Evolutionary conservation across 2,888 invertebrate genomes (phyloP).

Genomic region (Cephus spinipes): DNA sequence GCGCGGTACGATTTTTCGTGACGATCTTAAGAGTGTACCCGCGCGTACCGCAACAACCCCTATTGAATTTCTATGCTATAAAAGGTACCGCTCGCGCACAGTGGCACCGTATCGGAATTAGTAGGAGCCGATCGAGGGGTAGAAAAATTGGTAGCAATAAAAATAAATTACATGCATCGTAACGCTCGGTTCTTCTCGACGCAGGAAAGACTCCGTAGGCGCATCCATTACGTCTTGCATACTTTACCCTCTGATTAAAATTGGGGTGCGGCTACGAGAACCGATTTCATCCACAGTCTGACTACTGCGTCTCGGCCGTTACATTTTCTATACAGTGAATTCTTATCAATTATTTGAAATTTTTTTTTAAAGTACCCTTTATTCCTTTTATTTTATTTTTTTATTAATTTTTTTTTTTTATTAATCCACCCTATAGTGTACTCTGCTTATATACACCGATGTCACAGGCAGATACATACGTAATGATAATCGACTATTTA

Average conservation of each 20-base stretch:
- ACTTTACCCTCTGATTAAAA: constrained; percentile 66
- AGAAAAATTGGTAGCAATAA: constrained; percentile 66
- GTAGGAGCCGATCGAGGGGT: constrained; percentile 63
- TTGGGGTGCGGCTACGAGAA: constrained; percentile 58
- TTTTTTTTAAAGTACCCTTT: not conserved
- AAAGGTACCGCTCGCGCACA: not conserved
- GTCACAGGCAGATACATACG: not conserved
- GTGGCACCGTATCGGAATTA: constrained; percentile 52
- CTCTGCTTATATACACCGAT: not conserved
- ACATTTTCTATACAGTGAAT: not conserved
- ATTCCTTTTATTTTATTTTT: not conserved
- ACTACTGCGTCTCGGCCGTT: not conserved
- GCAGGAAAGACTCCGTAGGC: constrained; percentile 44
- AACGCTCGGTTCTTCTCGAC: constrained; percentile 57
- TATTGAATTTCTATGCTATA: not conserved
- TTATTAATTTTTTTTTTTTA: not conserved
- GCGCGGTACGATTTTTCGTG: not conserved
- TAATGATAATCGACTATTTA: not conserved
- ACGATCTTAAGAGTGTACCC: not conserved
- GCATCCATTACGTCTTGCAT: constrained; percentile 63
- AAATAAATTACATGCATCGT: constrained; percentile 68
- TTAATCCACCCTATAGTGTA: not conserved
- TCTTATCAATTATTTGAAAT: not conserved
- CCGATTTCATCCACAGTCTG: constrained; percentile 11
- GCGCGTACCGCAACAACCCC: not conserved